phyloP scores from a whole-genome alignment of 2,888 invertebrate genomes.

The Ommatoiulus sabulosus region DNA sequence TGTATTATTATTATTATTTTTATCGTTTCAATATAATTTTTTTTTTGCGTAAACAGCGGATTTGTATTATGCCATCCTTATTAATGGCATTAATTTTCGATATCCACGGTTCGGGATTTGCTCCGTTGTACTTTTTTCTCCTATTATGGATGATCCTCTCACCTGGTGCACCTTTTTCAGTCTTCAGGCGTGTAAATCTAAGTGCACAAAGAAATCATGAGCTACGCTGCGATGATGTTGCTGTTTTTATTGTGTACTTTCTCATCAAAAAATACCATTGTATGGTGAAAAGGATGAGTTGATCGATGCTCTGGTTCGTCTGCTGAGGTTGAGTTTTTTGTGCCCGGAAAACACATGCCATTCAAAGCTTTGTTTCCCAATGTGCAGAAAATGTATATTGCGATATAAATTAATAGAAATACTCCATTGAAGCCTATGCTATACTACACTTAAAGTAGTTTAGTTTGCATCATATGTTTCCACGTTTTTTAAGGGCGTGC shows the following conservation, averaged over 20 bases:
- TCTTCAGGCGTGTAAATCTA: not conserved
- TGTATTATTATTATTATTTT: not conserved
- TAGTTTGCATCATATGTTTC: no score
- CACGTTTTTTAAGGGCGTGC: no score
- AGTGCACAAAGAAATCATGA: not conserved
- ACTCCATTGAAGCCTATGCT: not conserved
- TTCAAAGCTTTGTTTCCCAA: not conserved
- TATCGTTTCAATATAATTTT: not conserved
- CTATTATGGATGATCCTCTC: conserved; percentile 17
- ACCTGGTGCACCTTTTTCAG: conserved; percentile 23
- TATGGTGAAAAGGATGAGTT: not conserved
- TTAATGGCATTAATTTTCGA: not conserved
- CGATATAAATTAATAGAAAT: not conserved
- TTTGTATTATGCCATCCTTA: not conserved
- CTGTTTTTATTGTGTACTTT: conserved; percentile 41
- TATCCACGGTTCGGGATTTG: not conserved
- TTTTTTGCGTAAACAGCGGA: not conserved
- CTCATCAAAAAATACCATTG: conserved; percentile 4
- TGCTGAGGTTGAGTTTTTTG: not conserved
- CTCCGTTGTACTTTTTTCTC: not conserved
- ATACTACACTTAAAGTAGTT: no score
- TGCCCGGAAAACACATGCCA: not conserved
- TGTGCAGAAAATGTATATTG: not conserved
- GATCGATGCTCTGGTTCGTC: not conserved
- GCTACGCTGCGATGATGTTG: conserved; percentile 15